Evolutionary conservation across 2,888 invertebrate species (phyloP), one percentile per base, ranked within the genome.

Genomic region (Sinotaia quadrata): DNA sequence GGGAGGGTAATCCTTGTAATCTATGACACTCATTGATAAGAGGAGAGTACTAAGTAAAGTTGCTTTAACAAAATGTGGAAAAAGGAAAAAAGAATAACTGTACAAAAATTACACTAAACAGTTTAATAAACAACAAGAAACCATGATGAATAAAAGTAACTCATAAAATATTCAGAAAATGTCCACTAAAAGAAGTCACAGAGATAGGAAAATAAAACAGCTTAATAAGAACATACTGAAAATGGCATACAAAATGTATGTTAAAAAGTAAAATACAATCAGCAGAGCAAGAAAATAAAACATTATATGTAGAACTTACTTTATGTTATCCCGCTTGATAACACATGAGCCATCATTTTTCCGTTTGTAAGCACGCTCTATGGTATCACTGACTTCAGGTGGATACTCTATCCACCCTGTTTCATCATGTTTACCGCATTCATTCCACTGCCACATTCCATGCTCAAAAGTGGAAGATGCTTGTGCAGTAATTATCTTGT

Each of bases 371-470:
- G 12, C 37, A 21, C 47, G 36, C n/a, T 65, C 65, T 0, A 65
- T 33, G 56, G 5, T 15, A 4, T 31, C 24, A 15, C 31, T 65
- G 56, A 31, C 31, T 41, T 56, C 44, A 1, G 37, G 31, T 0
- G 56, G 10, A 29, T 65, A 65, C 41, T 65, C 21, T 1, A 21
- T n/a, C 65, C 65, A 65, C 12, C 24, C 33, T 31, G 10, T 21
- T 12, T 65, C 41, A 2, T 56, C 63, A 7, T n/a, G n/a, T n/a
- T n/a, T n/a, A n/a, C n/a, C n/a, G n/a, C n/a, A n/a, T n/a, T 27
- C 52, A 29, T 21, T 56, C 56, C 56, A 56, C 54, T 65, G 54
- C 65, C 65, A 65, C 15, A 27, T 7, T 10, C 65, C 65, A 10
- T 65, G 10, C 8, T 56, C 56, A 65, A 56, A 65, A 21, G 7